phyloP scores from a whole-genome alignment of 2,888 invertebrate species.

The Girardia tigrina region DNA sequence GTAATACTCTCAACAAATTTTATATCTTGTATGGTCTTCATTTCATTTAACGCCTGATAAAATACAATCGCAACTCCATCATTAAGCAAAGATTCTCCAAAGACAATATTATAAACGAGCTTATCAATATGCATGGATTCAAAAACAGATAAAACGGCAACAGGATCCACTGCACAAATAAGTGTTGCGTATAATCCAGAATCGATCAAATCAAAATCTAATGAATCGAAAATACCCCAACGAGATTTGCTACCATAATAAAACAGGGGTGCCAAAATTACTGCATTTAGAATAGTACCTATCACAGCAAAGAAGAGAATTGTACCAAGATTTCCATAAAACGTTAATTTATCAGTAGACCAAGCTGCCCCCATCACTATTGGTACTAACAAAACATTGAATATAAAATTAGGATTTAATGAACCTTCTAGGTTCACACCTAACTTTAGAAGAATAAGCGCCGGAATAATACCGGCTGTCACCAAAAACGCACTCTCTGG shows the following conservation, averaged over 20 bases:
- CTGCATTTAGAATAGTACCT: background rate
- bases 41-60: constrained; percentile 24
- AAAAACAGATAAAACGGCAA: background rate
- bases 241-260: background rate
- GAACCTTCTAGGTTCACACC: background rate
- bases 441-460: background rate
- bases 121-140: constrained; percentile 20
- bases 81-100: constrained; percentile 9
- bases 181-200: background rate
- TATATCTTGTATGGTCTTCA: background rate
- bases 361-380: constrained; percentile 1
- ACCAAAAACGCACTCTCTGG: background rate
- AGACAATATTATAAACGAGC: background rate
- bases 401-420: background rate
- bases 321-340: background rate
- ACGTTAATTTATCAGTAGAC: background rate
- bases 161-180: constrained; percentile 16
- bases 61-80: constrained; percentile 13
- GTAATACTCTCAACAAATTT: background rate
- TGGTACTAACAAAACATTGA: background rate
- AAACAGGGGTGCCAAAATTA: background rate
- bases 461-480: background rate
- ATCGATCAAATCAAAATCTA: background rate
- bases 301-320: background rate
- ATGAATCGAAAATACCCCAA: background rate